Base-by-base conservation (phyloP, 2,888 invertebrate genomes). In the Hyposoter dolosus region DNA sequence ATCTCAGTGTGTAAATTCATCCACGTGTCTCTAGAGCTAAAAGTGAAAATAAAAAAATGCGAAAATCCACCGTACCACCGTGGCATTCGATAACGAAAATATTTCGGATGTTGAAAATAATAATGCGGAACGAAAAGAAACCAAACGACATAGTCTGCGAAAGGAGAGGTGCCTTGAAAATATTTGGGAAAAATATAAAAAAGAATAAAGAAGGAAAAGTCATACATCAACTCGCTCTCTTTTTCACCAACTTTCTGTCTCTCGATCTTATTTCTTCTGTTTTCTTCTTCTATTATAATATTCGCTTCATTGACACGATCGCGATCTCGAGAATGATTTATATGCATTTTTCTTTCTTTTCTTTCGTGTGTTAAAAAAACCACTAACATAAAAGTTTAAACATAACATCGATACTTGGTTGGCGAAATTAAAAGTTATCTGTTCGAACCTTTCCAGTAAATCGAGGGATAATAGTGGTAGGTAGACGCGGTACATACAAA, bases 381-480 rank as follows among this genome's bases (percentile, higher is more conserved):
- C n/a, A 78, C 43, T 60, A 60, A 68, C 40, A 43, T 40, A 50
- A 76, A 63, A 65, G 7, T 60, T 77, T 7, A 60, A 71, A 68
- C 53, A 79, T 83, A 79, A 60, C 68, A 35, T 75, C 56, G 76
- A 82, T 72, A 74, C 65, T 68, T 82, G 81, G 90, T 90, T 92
- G 89, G 91, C 89, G 89, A 91, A 91, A 92, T 91, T 91, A 90
- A 92, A 91, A 93, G 90, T 90, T 90, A 92, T 91, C 91, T 93
- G 90, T 93, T 92, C 92, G 92, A 90, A 93, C 91, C 92, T 93
- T 93, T 93, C 93, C 93, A 93, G 93, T 93, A 93, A 93, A 93
- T 93, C 93, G 91, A 93, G 92, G 93, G 93, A 93, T 90, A 92
- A 90, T 92, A 93, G 93, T 93, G 93, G 93, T 93, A 93, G 93